phyloP scores from a whole-genome alignment of 2,888 invertebrate species.

The Beris morrisii region DNA sequence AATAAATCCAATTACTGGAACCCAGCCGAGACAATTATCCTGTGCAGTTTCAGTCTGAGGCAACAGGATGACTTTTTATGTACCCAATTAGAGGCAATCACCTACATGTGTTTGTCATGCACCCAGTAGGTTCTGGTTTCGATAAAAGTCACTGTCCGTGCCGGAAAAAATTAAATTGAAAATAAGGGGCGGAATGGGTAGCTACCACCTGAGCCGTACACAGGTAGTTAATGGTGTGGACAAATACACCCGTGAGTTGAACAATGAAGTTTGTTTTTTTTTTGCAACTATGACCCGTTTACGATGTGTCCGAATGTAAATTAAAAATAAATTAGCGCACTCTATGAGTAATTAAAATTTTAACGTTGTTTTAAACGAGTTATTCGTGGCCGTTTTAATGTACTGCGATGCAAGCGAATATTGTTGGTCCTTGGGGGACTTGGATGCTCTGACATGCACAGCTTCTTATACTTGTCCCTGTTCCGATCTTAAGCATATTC shows the following conservation, averaged over 20 bases:
- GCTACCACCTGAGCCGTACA: too few species aligned
- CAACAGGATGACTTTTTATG: constrained; percentile 26
- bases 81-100: constrained; percentile 27
- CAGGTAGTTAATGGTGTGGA: too few species aligned
- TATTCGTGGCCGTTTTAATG: constrained; percentile 10
- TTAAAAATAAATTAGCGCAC: constrained; percentile 26
- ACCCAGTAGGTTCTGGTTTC: not conserved
- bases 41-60: constrained; percentile 1
- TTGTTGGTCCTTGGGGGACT: not conserved
- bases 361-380: constrained; percentile 22
- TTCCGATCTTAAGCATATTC: too few species aligned
- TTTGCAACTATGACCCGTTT: too few species aligned
- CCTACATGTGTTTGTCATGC: constrained; percentile 22
- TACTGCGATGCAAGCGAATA: not conserved
- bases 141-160: not conserved
- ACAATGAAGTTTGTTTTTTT: too few species aligned
- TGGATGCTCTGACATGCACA: not conserved
- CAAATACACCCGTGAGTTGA: too few species aligned
- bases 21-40: constrained; percentile 24
- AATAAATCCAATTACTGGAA: constrained; percentile 32
- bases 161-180: constrained; percentile 25
- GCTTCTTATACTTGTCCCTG: not conserved
- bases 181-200: not conserved
- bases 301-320: not conserved
- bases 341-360: constrained; percentile 27